These are phyloP conservation scores for Chrysomallon squamiferum DNA, from an alignment of 1,140 invertebrate species.

Conservation along the genomic window DNA sequence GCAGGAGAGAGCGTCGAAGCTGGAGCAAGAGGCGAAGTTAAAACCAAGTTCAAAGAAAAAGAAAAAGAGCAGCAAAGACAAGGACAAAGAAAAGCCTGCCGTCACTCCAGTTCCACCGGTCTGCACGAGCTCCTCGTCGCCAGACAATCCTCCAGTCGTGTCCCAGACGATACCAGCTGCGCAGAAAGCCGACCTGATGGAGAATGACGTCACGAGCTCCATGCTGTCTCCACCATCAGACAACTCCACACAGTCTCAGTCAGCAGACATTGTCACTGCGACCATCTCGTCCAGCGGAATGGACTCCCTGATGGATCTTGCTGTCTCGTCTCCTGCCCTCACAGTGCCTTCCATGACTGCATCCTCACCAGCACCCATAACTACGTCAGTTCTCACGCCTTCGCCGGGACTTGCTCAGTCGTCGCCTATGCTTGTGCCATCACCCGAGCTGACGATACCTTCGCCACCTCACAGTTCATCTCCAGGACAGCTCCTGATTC, in stretches of 20 bases:
- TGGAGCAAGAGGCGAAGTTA: neutral
- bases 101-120: neutral
- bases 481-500: neutral
- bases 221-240: constrained; percentile 4
- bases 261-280: neutral
- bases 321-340: neutral
- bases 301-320: neutral
- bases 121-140: too few species aligned
- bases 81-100: constrained; percentile 1
- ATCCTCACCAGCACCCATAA: neutral
- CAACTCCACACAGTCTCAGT: neutral
- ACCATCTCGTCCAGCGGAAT: constrained; percentile 2
- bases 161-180: neutral
- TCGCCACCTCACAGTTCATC: neutral
- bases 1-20: too few species aligned
- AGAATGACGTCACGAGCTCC: constrained; percentile 1
- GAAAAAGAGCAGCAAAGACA: constrained; percentile 16
- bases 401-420: neutral
- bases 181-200: constrained; percentile 1
- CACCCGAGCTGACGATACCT: constrained; percentile 11
- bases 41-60: constrained; percentile 27
- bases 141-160: neutral
- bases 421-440: constrained; percentile 12
- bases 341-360: neutral
- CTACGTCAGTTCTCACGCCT: too few species aligned